Base-by-base conservation (phyloP, 1,140 invertebrate genomes). In the Platyura marginata region DNA sequence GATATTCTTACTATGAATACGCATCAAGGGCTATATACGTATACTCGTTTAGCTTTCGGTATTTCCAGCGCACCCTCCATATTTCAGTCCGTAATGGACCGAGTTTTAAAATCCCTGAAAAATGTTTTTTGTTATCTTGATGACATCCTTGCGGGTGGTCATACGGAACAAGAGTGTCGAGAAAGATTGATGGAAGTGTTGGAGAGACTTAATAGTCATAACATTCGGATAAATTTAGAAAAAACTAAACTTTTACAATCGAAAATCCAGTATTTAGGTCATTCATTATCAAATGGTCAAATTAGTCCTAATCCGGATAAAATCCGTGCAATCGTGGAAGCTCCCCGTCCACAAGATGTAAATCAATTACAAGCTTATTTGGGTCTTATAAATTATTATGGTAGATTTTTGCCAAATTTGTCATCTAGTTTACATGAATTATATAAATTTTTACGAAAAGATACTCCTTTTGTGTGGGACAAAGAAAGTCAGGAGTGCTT, bases 1-100 rank as follows among this genome's bases (percentile, higher is more conserved):
- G 38, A 53, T 6, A 40, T 56, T 6, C 47, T 61, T 6, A 54
- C 56, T 5, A 58, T 61, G 34, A 59, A 54, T 35, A 62, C 61
- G 1, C 55, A 62, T 45, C 46, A 48, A n/a, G 57, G 56, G 1
- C 51, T 61, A 44, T 63, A 49, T 47, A 29, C 47, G 19, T 52
- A 50, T 33, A 56, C 51, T 38, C 47, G 55, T 23, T 48, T 61
- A 37, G 51, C 53, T 20, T 61, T 52, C 48, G 56, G 57, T n/a
- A 46, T 57, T 16, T 51, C 47, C 43, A 48, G 49, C 29, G 52
- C 52, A 1, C 59, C 56, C 1, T 51, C 49, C 13, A 51, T 57
- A 20, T 62, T 61, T 49, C 54, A 57, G 46, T 41, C 37, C 11
- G 43, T 47, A 13, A 51, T 53, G 44, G 51, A 51, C 34, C 35